phyloP scores from a whole-genome alignment of 2,888 invertebrate genomes.

The Boloria euphrosyne region DNA sequence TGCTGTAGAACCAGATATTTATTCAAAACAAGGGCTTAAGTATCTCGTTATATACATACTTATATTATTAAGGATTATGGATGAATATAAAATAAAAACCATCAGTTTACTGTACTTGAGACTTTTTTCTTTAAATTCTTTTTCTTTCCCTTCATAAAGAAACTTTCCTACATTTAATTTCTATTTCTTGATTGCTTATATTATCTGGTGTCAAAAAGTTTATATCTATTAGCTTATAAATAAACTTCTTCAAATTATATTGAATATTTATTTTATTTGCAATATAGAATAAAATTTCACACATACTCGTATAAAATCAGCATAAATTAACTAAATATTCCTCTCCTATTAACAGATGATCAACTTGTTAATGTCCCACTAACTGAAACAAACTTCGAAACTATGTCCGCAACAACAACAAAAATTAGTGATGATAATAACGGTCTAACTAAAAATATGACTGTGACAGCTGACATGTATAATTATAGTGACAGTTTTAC shows the following conservation, averaged over 20 bases:
- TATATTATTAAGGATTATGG: neutral
- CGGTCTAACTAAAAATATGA: conserved; percentile 5
- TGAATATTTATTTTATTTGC: neutral
- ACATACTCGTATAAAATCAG: neutral
- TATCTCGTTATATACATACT: conserved; percentile 8
- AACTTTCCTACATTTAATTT: conserved; percentile 4
- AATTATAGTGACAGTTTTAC: neutral
- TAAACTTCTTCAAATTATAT: neutral
- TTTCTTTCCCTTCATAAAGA: neutral
- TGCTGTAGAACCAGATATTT: conserved; percentile 35
- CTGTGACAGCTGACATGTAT: conserved; percentile 1
- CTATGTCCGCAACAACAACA: conserved; percentile 43
- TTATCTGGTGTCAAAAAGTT: neutral
- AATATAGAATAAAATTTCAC: too few species aligned
- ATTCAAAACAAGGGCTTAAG: conserved; percentile 47
- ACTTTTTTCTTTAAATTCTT: neutral
- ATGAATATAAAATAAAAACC: neutral
- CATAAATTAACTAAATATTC: conserved; percentile 47
- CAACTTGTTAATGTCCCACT: conserved; percentile 75
- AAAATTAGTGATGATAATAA: conserved; percentile 32
- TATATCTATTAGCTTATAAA: neutral
- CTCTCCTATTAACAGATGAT: conserved; percentile 80
- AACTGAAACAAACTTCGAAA: conserved; percentile 71
- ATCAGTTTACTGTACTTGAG: conserved; percentile 2
- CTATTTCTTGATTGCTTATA: conserved; percentile 6